Percentiles rank a stretch among this genome's conserved stretches.
These are phyloP conservation scores for Mimas tiliae DNA, from an alignment of 2,888 invertebrate genomes.

Conservation along the genomic window DNA sequence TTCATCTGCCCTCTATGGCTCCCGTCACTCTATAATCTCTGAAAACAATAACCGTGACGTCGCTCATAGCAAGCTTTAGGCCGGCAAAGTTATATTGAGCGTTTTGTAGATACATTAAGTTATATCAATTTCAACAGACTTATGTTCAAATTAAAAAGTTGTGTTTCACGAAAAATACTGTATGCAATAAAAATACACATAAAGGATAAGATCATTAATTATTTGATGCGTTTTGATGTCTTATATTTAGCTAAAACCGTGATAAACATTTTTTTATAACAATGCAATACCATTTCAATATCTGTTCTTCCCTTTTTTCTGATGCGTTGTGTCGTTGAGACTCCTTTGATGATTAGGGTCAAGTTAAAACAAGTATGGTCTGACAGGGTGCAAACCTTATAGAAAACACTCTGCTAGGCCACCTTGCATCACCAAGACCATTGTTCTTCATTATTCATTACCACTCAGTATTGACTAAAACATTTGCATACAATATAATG, in stretches of 20 bases:
- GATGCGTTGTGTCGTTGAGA: constrained; percentile 33
- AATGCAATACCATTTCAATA: neutral
- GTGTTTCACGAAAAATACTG: too few relatives aligned
- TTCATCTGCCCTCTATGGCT: too few relatives aligned
- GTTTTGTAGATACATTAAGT: too few relatives aligned
- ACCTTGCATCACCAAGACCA: constrained; percentile 78
- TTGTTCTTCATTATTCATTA: neutral
- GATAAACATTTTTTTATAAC: neutral
- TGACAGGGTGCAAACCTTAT: constrained; percentile 84
- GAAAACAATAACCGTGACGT: too few relatives aligned
- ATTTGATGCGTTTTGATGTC: neutral
- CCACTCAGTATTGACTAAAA: neutral
- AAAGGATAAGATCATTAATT: neutral
- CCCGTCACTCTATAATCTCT: too few relatives aligned
- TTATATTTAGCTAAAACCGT: neutral
- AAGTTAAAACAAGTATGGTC: constrained; percentile 85
- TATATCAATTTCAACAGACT: too few relatives aligned
- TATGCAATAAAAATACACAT: too few relatives aligned
- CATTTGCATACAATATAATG: neutral
- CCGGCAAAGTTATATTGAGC: too few relatives aligned
- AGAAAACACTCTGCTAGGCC: constrained; percentile 86
- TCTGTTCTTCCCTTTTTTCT: constrained; percentile 19
- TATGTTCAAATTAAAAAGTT: too few relatives aligned
- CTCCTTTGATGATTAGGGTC: constrained; percentile 47
- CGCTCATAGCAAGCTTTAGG: too few relatives aligned